These are phyloP conservation scores for Cheilosia variabilis DNA, from an alignment of 2,888 invertebrate genomes.

Conservation along the genomic window DNA sequence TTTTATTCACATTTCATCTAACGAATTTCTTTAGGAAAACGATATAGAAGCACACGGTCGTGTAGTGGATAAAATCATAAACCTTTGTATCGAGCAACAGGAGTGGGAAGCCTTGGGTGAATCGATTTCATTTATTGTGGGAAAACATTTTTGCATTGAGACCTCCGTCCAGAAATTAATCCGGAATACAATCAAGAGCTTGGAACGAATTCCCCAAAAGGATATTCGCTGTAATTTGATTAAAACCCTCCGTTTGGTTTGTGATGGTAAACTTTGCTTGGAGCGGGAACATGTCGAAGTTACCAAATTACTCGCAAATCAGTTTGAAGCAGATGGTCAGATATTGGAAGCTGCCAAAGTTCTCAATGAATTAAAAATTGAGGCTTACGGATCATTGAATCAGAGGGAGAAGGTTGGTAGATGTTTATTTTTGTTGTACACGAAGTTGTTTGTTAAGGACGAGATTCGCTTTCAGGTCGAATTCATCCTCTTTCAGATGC, in stretches of 20 bases:
- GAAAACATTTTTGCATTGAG: constrained; percentile 94
- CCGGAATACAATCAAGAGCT: constrained; percentile 92
- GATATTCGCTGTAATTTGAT: constrained; percentile 94
- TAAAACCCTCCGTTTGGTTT: constrained; percentile 94
- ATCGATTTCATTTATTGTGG: constrained; percentile 93
- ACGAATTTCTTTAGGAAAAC: constrained; percentile 44
- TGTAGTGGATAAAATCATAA: constrained; percentile 93
- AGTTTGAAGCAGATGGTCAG: constrained; percentile 90
- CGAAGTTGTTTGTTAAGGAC: neutral
- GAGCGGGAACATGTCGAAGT: constrained; percentile 97
- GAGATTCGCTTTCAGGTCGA: constrained; percentile 85
- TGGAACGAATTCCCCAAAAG: constrained; percentile 93
- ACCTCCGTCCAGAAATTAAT: constrained; percentile 96
- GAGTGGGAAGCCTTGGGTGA: constrained; percentile 95
- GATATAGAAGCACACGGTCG: constrained; percentile 95
- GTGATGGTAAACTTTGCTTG: constrained; percentile 98
- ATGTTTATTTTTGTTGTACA: neutral
- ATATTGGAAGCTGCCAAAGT: constrained; percentile 94
- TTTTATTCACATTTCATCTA: constrained; percentile 82
- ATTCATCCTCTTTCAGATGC: constrained; percentile 97
- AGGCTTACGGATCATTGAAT: constrained; percentile 98
- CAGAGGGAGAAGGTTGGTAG: constrained; percentile 90
- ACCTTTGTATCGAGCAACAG: constrained; percentile 92
- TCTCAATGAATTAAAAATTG: constrained; percentile 92
- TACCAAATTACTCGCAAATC: constrained; percentile 92